phyloP scores from a whole-genome alignment of 2,797 vertebrate species.

The Channa striata region DNA sequence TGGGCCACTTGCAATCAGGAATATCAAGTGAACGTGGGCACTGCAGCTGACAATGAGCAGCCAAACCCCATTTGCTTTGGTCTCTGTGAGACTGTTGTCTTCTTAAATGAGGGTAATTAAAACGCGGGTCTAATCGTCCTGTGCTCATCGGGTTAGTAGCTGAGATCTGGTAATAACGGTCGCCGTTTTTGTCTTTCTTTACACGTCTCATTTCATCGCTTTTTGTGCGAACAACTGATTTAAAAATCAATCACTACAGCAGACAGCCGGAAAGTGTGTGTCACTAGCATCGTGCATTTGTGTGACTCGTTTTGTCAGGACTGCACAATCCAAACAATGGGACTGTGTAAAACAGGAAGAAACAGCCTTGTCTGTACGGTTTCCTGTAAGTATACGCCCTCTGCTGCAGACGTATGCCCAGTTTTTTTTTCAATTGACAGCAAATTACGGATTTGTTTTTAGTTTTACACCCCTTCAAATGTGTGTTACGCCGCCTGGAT shows the following conservation, averaged over 20 bases:
- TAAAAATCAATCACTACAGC: no score
- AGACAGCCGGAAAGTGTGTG: no score
- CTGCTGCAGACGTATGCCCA: not conserved
- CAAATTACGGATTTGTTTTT: no score
- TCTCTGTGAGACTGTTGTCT: slow-evolving; percentile 69
- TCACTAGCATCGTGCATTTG: no score
- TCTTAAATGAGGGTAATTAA: slow-evolving; percentile 3
- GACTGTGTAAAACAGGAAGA: no score
- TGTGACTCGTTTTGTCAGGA: not conserved
- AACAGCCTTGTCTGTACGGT: no score
- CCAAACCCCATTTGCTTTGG: slow-evolving; percentile 30
- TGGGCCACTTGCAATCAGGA: not conserved
- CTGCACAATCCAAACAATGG: not conserved
- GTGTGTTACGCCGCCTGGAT: not conserved
- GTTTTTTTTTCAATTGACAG: not conserved
- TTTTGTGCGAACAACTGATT: no score
- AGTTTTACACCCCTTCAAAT: not conserved
- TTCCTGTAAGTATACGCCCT: not conserved
- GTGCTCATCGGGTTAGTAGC: not conserved
- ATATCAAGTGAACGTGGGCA: no score
- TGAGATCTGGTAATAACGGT: slow-evolving; percentile 7
- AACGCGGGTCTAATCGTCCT: slow-evolving; percentile 8
- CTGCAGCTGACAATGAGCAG: not conserved
- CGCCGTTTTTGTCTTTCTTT: not conserved
- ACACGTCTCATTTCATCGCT: not conserved